Base-by-base conservation (phyloP, 1,140 invertebrate species). In the Zaprionus camerounensis region DNA sequence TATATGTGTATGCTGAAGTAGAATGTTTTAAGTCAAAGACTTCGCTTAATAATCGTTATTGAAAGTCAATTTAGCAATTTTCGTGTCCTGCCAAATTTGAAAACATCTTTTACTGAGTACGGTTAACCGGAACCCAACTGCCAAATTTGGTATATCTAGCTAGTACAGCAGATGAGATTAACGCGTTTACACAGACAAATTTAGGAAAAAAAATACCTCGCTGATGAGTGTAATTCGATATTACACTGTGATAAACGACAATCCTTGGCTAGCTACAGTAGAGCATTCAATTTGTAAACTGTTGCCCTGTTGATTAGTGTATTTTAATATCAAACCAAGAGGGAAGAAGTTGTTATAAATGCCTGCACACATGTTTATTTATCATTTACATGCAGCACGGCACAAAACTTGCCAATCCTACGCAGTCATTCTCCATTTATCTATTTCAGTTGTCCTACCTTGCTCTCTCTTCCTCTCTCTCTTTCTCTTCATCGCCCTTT, bases 321-420 rank as follows among this genome's bases (percentile, higher is more conserved):
- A 64, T 49, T 57, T 56, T 28, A 55, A 62, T 73, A 66, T 62
- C 15, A 63, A 63, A 15, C n/a, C 22, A 44, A 66, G 49, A 38
- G 57, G 57, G 49, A 53, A 59, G 46, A 87, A 64, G 63, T 34
- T 46, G 31, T 72, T 61, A 76, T 67, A 73, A 85, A 71, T 78
- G 78, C 57, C 70, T 67, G 68, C 69, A 78, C 74, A 84, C 84
- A 84, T 87, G 83, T 84, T 88, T 88, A 81, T 87, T 84, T 88
- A 84, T 88, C 78, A 88, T 88, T 84, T 88, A 73, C 68, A 80
- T 65, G 69, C 38, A 44, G 56, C 31, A 57, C 53, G 56, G 71
- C 51, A 70, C 41, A 38, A 73, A 64, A 76, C 51, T 75, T 79
- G 67, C 57, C 62, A 63, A 71, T 68, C 61, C 64, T 55, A 64